Conservation (phyloP, 2,797 vertebrate genomes). For the Ambastaia sidthimunki region DNA sequence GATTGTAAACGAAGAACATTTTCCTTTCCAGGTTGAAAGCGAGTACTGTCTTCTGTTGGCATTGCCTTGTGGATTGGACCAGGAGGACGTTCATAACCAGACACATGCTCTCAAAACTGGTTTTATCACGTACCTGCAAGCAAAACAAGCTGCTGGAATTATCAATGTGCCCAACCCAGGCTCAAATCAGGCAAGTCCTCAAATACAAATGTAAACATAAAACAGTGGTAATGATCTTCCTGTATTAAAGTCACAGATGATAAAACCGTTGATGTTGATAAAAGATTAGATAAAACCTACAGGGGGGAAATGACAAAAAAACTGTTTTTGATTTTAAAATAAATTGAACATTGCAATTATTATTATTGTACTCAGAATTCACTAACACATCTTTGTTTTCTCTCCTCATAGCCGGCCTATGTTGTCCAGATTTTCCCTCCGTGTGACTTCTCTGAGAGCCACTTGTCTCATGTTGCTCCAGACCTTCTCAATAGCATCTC, state of each 20-base stretch:
- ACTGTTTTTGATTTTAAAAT: too few species aligned
- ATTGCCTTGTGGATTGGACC: slow-evolving; percentile 95
- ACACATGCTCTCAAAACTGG: slow-evolving; percentile 96
- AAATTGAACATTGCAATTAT: too few species aligned
- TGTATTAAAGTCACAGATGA: too few species aligned
- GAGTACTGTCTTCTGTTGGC: slow-evolving; percentile 98
- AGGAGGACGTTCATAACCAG: slow-evolving; percentile 95
- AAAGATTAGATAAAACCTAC: too few species aligned
- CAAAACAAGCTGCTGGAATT: slow-evolving; percentile 98
- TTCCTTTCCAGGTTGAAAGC: slow-evolving; percentile 86
- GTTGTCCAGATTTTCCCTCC: slow-evolving; percentile 99
- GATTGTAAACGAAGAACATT: neutral
- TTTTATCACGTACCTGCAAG: slow-evolving; percentile 98
- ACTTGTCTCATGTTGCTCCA: slow-evolving; percentile 92
- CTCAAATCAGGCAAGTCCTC: slow-evolving; percentile 90
- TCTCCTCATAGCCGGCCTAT: slow-evolving; percentile 87
- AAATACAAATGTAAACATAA: neutral
- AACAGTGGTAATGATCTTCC: too few species aligned
- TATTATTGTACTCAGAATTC: neutral
- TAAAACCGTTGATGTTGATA: too few species aligned
- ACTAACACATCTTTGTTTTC: slow-evolving; percentile 19
- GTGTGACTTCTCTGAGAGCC: slow-evolving; percentile 96
- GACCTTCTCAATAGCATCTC: slow-evolving; percentile 99
- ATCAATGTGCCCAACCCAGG: slow-evolving; percentile 99
- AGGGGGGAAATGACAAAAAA: too few species aligned